Conservation (phyloP, 2,113 vertebrate species). For the Thunnus thynnus region DNA sequence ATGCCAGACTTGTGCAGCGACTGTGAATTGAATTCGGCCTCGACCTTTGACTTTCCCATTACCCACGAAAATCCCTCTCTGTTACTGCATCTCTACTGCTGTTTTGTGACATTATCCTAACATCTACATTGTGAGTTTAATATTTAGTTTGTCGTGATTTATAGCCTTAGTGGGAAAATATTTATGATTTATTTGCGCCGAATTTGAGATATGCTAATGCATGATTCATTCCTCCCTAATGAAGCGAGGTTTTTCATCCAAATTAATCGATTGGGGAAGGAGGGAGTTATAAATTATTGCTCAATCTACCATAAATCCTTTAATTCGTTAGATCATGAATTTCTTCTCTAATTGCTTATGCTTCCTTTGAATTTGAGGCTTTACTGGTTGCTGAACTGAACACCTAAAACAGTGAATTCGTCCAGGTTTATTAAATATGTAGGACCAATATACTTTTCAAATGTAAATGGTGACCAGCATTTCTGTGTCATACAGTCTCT, state of each 20-base stretch:
- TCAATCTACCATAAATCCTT: conserved; percentile 36
- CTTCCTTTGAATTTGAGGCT: background rate
- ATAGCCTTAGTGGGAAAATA: conserved; percentile 4
- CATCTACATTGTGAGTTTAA: background rate
- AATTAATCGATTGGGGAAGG: conserved; percentile 71
- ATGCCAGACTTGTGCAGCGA: conserved; percentile 31
- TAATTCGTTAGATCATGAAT: conserved; percentile 40
- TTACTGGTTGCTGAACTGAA: conserved; percentile 15
- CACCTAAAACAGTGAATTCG: background rate
- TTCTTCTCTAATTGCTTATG: conserved; percentile 7
- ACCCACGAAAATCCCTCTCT: conserved; percentile 23
- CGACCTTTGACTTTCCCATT: conserved; percentile 46
- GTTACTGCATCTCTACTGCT: background rate
- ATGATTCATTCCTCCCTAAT: conserved; percentile 60
- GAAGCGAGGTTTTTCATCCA: conserved; percentile 56
- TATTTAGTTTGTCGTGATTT: conserved; percentile 22
- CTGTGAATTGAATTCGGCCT: conserved; percentile 6
- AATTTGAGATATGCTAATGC: conserved; percentile 45
- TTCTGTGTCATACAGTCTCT: background rate
- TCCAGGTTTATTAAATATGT: background rate
- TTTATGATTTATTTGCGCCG: conserved; percentile 52
- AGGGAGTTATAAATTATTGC: conserved; percentile 64
- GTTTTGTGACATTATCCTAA: background rate
- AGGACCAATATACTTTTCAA: background rate
- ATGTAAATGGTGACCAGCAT: background rate